Evolutionary conservation across 2,888 invertebrate genomes (phyloP).

Genomic region (Ophonus ardosiacus): DNA sequence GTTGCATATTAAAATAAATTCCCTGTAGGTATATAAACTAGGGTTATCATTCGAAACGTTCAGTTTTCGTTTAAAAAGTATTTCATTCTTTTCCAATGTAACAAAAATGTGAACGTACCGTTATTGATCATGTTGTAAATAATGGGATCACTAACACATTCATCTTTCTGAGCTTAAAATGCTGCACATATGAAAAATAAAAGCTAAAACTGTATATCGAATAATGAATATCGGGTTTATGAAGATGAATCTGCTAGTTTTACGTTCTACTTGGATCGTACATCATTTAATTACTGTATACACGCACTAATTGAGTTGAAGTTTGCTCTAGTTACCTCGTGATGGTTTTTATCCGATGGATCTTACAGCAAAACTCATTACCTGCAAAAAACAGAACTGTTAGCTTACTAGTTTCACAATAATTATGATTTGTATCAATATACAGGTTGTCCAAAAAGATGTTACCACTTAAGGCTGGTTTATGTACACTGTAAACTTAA

Average conservation of each 20-base stretch:
- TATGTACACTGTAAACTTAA: too few relatives aligned
- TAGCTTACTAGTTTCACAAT: too few relatives aligned
- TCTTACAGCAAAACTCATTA: conserved; percentile 1
- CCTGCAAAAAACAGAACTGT: neutral
- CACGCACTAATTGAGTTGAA: neutral
- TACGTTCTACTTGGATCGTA: neutral
- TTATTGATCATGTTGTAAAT: neutral
- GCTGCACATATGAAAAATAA: too few relatives aligned
- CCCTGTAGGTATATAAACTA: too few relatives aligned
- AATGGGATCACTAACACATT: too few relatives aligned
- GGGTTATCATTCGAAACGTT: too few relatives aligned
- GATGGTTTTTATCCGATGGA: neutral
- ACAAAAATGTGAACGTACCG: conserved; percentile 9
- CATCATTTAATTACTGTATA: conserved; percentile 32
- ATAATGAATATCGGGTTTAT: neutral
- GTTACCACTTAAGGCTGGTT: too few relatives aligned
- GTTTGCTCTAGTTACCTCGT: conserved; percentile 24
- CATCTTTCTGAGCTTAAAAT: too few relatives aligned
- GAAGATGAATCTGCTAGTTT: neutral
- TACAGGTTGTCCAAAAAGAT: too few relatives aligned
- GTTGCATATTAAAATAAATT: too few relatives aligned
- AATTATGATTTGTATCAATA: too few relatives aligned
- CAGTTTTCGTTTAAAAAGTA: conserved; percentile 25
- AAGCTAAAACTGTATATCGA: neutral
- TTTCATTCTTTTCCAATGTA: neutral